These are phyloP conservation scores for Artibeus jamaicensis DNA, from an alignment of 2,797 vertebrate genomes.

Conservation along the genomic window DNA sequence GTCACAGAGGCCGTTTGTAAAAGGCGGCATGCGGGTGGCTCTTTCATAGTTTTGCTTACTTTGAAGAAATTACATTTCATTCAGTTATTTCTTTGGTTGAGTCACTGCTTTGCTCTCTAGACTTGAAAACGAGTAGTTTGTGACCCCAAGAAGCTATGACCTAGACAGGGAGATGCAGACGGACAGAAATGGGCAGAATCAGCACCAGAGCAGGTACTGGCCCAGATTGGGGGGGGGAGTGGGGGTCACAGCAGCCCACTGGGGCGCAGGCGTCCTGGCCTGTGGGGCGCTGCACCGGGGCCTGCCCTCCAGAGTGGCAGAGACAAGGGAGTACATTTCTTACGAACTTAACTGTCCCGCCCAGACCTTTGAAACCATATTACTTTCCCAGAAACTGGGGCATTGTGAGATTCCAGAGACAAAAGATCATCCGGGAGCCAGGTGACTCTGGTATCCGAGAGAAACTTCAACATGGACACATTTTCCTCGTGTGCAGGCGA, in stretches of 20 bases:
- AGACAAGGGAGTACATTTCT: background rate
- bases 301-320: too few species aligned
- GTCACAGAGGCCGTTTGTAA: accelerated
- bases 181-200: background rate
- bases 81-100: background rate
- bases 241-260: too few species aligned
- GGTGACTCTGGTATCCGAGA: background rate
- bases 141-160: background rate
- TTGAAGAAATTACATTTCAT: background rate
- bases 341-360: background rate
- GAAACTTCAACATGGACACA: background rate
- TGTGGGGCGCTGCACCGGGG: accelerated
- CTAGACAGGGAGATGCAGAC: background rate
- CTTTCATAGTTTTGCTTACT: background rate
- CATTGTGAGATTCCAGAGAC: background rate
- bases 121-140: background rate
- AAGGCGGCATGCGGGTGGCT: accelerated
- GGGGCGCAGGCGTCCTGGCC: background rate
- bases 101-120: background rate
- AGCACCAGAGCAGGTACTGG: too few species aligned
- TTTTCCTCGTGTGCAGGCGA: background rate
- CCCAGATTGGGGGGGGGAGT: background rate
- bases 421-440: background rate
- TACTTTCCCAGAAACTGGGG: background rate
- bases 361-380: background rate